Conservation (phyloP, 2,113 vertebrate genomes). For the Vombatus ursinus region DNA sequence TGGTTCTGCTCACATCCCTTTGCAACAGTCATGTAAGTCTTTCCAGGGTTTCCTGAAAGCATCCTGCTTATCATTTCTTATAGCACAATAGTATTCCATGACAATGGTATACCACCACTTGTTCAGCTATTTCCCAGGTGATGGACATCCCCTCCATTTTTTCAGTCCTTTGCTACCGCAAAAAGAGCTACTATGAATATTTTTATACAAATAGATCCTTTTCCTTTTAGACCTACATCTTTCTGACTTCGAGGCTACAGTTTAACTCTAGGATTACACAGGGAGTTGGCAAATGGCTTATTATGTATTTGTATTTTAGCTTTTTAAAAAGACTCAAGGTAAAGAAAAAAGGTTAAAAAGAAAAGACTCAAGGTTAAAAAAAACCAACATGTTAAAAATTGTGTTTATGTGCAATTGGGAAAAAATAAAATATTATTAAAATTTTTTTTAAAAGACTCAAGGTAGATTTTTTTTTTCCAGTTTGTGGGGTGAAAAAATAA, state of each 20-base stretch:
- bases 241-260: background rate
- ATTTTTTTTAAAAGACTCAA: background rate
- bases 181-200: background rate
- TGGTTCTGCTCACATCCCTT: background rate
- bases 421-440: background rate
- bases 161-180: background rate
- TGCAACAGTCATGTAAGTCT: background rate
- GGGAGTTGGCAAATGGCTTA: background rate
- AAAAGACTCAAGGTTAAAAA: background rate
- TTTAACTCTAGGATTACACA: background rate
- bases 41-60: background rate
- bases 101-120: background rate
- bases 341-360: too few relatives aligned
- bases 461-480: background rate
- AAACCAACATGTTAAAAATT: too few relatives aligned
- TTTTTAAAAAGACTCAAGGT: background rate
- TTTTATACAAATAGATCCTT: background rate
- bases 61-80: background rate
- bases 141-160: background rate
- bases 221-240: background rate
- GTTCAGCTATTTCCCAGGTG: background rate
- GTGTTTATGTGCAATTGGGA: background rate
- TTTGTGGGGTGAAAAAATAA: background rate
- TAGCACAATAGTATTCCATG: background rate
- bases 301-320: background rate